These are phyloP conservation scores for Triops longicaudatus DNA, from an alignment of 1,140 invertebrate species.

Conservation along the genomic window DNA sequence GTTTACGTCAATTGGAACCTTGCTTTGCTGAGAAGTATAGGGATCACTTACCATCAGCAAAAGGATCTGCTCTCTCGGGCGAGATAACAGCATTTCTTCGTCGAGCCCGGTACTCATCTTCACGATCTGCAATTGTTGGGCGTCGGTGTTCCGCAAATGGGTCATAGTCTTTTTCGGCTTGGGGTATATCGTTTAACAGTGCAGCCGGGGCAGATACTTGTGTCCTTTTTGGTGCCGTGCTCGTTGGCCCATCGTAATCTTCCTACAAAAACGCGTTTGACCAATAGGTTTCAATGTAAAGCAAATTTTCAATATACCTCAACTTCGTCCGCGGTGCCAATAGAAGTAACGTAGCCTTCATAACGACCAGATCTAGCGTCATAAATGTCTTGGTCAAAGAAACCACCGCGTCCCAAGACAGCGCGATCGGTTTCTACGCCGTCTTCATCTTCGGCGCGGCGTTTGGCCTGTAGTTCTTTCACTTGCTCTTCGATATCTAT, in stretches of 20 bases:
- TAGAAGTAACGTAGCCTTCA: constrained; percentile 90
- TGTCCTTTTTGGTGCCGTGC: constrained; percentile 53
- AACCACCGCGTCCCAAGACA: constrained; percentile 77
- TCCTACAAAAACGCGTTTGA: constrained; percentile 58
- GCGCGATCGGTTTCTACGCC: constrained; percentile 60
- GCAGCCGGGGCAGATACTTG: constrained; percentile 78
- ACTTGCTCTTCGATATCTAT: constrained; percentile 22
- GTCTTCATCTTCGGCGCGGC: constrained; percentile 38
- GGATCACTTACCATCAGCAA: constrained; percentile 79
- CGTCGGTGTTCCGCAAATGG: constrained; percentile 87
- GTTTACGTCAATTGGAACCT: neutral
- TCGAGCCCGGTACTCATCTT: constrained; percentile 91
- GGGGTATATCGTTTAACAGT: constrained; percentile 78
- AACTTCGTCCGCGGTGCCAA: constrained; percentile 83
- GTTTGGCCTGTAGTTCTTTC: neutral
- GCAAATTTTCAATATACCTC: no score
- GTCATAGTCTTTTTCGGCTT: constrained; percentile 89
- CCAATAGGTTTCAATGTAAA: constrained; percentile 13
- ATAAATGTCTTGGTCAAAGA: constrained; percentile 90
- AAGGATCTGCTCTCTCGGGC: constrained; percentile 90
- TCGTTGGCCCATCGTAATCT: constrained; percentile 59
- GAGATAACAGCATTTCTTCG: constrained; percentile 85
- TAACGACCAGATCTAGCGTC: constrained; percentile 67
- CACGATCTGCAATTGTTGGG: constrained; percentile 85
- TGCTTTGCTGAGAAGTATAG: constrained; percentile 19